Base-by-base conservation (phyloP, 1,140 invertebrate species). In the Drosophila albomicans region DNA sequence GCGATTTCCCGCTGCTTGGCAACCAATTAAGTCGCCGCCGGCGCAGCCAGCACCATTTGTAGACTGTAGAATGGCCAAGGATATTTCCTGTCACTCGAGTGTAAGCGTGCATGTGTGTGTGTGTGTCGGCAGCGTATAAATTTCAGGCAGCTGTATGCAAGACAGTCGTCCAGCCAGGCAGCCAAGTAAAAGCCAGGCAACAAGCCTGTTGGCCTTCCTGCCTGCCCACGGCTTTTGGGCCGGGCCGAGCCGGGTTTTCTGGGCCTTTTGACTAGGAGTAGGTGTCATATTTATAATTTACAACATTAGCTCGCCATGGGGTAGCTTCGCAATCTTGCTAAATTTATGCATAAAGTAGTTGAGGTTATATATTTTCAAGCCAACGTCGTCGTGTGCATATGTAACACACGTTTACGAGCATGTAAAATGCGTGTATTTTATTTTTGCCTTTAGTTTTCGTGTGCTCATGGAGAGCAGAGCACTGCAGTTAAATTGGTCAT, bases 201-300 rank as follows among this genome's bases (percentile, higher is more conserved):
- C 32, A 43, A 48, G 63, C 35, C 57, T 59, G 56, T 72, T 59
- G 59, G 61, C 65, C 54, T 72, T 66, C 63, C 70, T 65, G 77
- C 71, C 81, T 82, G 82, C 82, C 78, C 82, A 86, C 82, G 82
- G 78, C 65, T 74, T 82, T 82, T 67, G 49, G 41, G 54, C 32
- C 63, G 7, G 51, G 32, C 20, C 20, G 20, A 25, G 20, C 20
- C 20, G 20, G 20, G 20, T 25, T 73, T 66, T 78, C 49, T 59
- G 35, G 20, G 56, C 43, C 49, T 51, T 25, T 46, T 48, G 61
- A 70, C 81, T 88, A 81, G 84, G 85, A 89, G 85, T 89, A 89
- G 85, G 85, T 89, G 85, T 89, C 85, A 89, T 89, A 89, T 89
- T 89, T 89, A 89, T 89, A 89, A 89, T 89, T 89, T 89, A 89